A percentile compares a stretch with the other conserved stretches of the same genome.
Conservation (phyloP, 30 jellyfish, hydroid and myxozoan genomes). For the Haliclystus octoradiatus region DNA sequence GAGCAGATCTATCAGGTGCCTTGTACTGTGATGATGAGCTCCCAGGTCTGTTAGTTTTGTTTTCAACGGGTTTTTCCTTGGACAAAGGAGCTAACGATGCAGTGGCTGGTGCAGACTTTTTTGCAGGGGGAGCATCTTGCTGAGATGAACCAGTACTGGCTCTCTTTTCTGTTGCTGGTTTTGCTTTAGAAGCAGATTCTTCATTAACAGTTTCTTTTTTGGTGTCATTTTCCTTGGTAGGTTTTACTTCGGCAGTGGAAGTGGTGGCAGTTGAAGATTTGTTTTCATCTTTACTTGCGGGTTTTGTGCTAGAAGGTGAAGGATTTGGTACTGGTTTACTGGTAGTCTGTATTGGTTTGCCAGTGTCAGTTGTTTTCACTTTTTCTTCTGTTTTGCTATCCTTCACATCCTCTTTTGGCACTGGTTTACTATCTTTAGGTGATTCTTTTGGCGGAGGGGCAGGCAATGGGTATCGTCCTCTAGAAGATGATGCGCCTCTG, state of each 20-base stretch:
- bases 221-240: neutral
- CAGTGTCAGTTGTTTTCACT: neutral
- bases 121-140: conserved; percentile 16
- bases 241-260: neutral
- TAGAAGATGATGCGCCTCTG: neutral
- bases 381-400: too few relatives aligned
- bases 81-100: too few relatives aligned
- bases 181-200: neutral
- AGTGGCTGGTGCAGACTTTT: conserved; percentile 18
- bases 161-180: too few relatives aligned
- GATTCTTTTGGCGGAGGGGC: neutral
- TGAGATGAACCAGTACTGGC: neutral
- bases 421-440: neutral
- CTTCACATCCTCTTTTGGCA: neutral
- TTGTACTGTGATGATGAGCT: too few relatives aligned
- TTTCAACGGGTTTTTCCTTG: too few relatives aligned
- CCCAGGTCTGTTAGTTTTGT: too few relatives aligned
- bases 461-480: conserved; percentile 1
- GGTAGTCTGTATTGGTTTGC: neutral
- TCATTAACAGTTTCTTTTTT: neutral
- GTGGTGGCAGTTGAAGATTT: neutral
- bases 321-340: neutral
- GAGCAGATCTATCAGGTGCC: too few relatives aligned
- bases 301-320: neutral
- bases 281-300: neutral